A percentile compares a stretch with the other conserved stretches of the same genome.
These are phyloP conservation scores for Pristis pectinata DNA, from an alignment of 2,797 vertebrate species.

Conservation along the genomic window DNA sequence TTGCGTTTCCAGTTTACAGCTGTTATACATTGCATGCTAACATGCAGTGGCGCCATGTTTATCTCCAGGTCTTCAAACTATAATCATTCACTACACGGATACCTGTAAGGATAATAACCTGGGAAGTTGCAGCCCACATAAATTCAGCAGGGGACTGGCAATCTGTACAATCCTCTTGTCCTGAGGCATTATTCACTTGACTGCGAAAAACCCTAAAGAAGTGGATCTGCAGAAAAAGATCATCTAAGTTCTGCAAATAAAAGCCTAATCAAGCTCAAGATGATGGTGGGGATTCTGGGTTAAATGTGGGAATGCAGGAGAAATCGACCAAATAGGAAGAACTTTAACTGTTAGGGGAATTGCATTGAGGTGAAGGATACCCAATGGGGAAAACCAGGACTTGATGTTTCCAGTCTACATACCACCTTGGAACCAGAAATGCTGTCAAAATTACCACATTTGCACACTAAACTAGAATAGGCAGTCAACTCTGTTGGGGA, in stretches of 20 bases:
- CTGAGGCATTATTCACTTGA: neutral
- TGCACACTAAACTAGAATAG: neutral
- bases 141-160: neutral
- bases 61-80: neutral
- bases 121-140: neutral
- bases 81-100: constrained; percentile 4
- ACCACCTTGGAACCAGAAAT: neutral
- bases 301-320: neutral
- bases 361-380: neutral
- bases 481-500: neutral
- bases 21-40: constrained; percentile 28
- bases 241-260: neutral
- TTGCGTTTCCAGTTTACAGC: neutral
- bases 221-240: neutral
- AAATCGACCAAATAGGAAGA: neutral
- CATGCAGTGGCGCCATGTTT: constrained; percentile 12
- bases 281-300: neutral
- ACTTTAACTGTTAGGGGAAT: neutral
- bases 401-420: neutral
- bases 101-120: constrained; percentile 8
- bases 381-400: neutral
- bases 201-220: neutral
- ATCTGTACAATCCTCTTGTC: neutral
- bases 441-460: neutral
- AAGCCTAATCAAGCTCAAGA: neutral